phyloP scores from a whole-genome alignment of 2,888 invertebrate species.

The Carterocephalus palaemon region DNA sequence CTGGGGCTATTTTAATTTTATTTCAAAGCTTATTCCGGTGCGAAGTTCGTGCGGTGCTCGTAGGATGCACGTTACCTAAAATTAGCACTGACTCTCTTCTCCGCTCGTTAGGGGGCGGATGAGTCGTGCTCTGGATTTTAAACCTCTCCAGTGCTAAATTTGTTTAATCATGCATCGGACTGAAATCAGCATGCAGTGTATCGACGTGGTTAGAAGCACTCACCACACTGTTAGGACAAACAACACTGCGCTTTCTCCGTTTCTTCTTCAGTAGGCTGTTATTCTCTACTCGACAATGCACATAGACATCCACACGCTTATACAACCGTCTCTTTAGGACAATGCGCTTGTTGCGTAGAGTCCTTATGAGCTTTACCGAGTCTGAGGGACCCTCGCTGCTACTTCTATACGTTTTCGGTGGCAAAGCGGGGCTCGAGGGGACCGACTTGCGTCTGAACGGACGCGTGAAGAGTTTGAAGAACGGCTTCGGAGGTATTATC shows the following conservation, averaged over 20 bases:
- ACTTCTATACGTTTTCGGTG: constrained; percentile 74
- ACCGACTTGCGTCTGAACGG: constrained; percentile 85
- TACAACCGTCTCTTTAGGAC: constrained; percentile 62
- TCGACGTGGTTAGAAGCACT: constrained; percentile 60
- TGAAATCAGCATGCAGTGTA: constrained; percentile 52
- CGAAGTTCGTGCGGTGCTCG: constrained; percentile 68
- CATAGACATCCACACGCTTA: constrained; percentile 70
- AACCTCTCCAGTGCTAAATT: constrained; percentile 21
- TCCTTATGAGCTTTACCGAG: constrained; percentile 61
- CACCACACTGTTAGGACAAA: constrained; percentile 74
- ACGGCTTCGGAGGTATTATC: constrained; percentile 76
- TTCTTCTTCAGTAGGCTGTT: constrained; percentile 50
- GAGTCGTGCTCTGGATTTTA: constrained; percentile 13
- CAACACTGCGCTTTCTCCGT: constrained; percentile 45
- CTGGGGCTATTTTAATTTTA: constrained; percentile 72
- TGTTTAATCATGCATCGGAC: constrained; percentile 49
- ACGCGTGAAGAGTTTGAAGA: constrained; percentile 82
- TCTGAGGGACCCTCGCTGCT: constrained; percentile 74
- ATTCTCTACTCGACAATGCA: constrained; percentile 64
- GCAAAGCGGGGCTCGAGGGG: constrained; percentile 81
- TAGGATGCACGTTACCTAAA: constrained; percentile 51
- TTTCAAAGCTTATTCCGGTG: constrained; percentile 63
- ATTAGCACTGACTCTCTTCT: constrained; percentile 41
- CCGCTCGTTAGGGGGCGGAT: constrained; percentile 15
- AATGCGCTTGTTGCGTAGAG: constrained; percentile 57